phyloP scores from a whole-genome alignment of 2,113 vertebrate species.

The Eira barbara region DNA sequence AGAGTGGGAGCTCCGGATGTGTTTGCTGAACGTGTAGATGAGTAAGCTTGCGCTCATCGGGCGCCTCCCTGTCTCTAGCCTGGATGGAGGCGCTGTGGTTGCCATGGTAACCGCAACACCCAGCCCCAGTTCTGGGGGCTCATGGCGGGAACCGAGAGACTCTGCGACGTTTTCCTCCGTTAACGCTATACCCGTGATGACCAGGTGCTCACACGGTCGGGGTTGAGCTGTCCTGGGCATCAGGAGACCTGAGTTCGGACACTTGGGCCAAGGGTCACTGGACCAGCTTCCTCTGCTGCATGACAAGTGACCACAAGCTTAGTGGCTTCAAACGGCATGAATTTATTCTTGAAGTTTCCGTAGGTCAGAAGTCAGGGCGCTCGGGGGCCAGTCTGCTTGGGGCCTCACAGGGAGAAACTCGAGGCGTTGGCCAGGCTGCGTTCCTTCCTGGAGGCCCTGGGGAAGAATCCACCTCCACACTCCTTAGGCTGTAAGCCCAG shows the following conservation, averaged over 20 bases:
- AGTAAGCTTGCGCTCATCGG: accelerated
- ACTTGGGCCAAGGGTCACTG: accelerated
- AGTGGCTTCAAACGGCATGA: background rate
- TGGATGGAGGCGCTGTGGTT: background rate
- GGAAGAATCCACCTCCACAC: accelerated
- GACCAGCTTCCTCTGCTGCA: accelerated
- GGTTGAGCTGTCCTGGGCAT: accelerated
- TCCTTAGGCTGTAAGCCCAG: accelerated
- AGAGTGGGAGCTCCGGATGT: accelerated
- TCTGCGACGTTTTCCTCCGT: accelerated
- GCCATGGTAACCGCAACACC: accelerated
- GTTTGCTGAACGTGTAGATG: background rate
- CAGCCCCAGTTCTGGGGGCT: background rate
- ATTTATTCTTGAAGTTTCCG: background rate
- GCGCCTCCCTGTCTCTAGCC: too few relatives aligned
- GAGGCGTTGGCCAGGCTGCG: accelerated
- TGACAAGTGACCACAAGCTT: background rate
- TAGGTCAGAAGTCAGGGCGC: background rate
- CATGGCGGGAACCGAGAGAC: background rate
- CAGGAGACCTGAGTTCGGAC: background rate
- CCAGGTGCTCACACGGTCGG: accelerated
- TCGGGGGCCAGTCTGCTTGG: background rate
- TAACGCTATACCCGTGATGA: background rate
- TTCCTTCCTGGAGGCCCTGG: background rate
- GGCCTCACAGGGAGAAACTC: background rate